Conservation (phyloP, 2,888 invertebrate genomes). For the Drepana falcataria region DNA sequence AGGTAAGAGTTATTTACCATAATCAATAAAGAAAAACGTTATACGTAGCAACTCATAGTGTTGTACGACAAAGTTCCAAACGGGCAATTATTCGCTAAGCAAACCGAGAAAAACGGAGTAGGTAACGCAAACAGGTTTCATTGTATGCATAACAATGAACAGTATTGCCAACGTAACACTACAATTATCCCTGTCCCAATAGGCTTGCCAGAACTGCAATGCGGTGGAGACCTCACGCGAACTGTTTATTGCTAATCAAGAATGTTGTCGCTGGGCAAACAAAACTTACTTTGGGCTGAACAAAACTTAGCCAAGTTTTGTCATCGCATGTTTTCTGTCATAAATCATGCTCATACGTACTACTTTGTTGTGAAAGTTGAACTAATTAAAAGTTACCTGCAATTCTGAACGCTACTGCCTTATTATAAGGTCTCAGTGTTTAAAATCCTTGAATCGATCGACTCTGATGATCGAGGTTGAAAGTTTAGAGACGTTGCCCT, state of each 20-base stretch:
- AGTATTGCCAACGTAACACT: constrained; percentile 3
- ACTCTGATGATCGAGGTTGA: no score
- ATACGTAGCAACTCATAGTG: no score
- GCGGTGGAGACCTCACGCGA: constrained; percentile 14
- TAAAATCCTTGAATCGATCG: no score
- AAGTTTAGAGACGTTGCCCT: no score
- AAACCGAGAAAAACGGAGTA: neutral
- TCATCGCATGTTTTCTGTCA: neutral
- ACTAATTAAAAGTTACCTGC: neutral
- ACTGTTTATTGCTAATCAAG: constrained; percentile 6
- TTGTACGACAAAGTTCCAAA: neutral
- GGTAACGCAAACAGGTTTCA: neutral
- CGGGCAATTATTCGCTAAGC: neutral
- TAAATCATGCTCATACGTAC: neutral
- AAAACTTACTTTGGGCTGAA: no score
- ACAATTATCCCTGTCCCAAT: constrained; percentile 20
- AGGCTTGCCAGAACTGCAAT: constrained; percentile 23
- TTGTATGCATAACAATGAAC: constrained; percentile 2
- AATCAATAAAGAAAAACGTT: no score
- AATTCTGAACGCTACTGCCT: neutral
- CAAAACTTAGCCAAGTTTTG: no score
- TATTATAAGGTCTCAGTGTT: no score
- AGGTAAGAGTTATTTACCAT: no score
- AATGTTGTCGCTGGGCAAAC: neutral
- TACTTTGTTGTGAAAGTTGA: neutral